phyloP scores from a whole-genome alignment of 2,797 vertebrate genomes.

The Syngnathus rostellatus region DNA sequence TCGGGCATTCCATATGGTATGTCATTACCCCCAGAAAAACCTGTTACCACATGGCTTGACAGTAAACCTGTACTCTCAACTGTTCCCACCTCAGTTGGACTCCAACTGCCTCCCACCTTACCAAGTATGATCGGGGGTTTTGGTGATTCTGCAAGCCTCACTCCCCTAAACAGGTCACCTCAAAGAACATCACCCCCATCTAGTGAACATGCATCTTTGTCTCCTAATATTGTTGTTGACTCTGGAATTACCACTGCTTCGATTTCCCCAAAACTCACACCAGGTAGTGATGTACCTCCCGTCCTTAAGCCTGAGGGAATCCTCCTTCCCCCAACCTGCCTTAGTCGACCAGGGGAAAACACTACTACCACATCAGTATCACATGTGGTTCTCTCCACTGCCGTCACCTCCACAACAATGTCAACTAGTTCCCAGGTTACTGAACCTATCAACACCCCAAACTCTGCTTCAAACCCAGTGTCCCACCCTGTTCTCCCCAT shows the following conservation, averaged over 20 bases:
- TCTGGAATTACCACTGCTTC: slow-evolving; percentile 65
- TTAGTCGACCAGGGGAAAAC: slow-evolving; percentile 71
- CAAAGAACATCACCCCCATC: slow-evolving; percentile 91
- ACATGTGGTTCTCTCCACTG: slow-evolving; percentile 67
- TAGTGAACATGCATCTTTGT: slow-evolving; percentile 91
- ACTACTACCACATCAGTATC: slow-evolving; percentile 61
- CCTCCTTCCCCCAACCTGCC: slow-evolving; percentile 73
- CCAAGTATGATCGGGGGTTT: slow-evolving; percentile 77
- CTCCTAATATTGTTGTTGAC: slow-evolving; percentile 83
- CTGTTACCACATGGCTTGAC: slow-evolving; percentile 96
- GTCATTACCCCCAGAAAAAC: slow-evolving; percentile 96
- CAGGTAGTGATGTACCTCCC: slow-evolving; percentile 60
- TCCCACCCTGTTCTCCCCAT: slow-evolving; percentile 83
- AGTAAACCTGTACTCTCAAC: slow-evolving; percentile 93
- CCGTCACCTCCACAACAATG: slow-evolving; percentile 62
- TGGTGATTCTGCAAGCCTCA: slow-evolving; percentile 84
- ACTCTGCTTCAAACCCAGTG: slow-evolving; percentile 69
- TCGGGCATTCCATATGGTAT: slow-evolving; percentile 98
- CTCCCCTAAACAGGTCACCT: slow-evolving; percentile 87
- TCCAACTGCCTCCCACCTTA: slow-evolving; percentile 89
- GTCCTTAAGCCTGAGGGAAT: slow-evolving; percentile 79
- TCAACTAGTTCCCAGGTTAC: slow-evolving; percentile 59
- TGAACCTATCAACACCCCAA: slow-evolving; percentile 65
- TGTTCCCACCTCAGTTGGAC: slow-evolving; percentile 80
- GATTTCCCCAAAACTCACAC: slow-evolving; percentile 76